phyloP scores from a whole-genome alignment of 37 sponge, comb jelly and placozoan genomes.

The Axinella damicornis region DNA sequence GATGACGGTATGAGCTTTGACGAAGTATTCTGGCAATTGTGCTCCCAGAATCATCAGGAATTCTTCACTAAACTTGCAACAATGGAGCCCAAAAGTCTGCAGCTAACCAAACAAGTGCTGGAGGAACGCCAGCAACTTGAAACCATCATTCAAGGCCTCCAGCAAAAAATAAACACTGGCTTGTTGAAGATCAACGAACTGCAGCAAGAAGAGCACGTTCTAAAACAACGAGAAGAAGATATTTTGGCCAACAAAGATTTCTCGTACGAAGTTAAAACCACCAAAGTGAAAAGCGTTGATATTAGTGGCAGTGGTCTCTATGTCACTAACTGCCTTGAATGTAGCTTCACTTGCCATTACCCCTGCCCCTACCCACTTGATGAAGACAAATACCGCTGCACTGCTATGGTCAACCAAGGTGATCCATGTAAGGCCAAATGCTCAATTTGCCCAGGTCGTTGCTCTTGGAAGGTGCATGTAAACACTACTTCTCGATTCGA shows the following conservation, averaged over 20 bases:
- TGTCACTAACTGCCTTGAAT: conserved; percentile 77
- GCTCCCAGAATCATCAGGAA: conserved; percentile 27
- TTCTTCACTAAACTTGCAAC: conserved; percentile 63
- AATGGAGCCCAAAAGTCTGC: conserved; percentile 43
- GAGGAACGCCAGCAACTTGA: conserved; percentile 66
- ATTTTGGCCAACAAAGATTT: conserved; percentile 71
- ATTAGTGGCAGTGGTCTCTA: conserved; percentile 42
- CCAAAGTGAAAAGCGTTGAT: conserved; percentile 45
- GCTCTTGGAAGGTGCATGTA: conserved; percentile 67
- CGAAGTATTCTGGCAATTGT: conserved; percentile 83
- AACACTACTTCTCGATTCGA: conserved; percentile 70
- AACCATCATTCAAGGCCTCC: conserved; percentile 49
- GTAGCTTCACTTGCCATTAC: conserved; percentile 83
- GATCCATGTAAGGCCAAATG: conserved; percentile 27
- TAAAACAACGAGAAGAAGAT: conserved; percentile 53
- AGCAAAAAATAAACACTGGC: conserved; percentile 49
- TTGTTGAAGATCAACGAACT: conserved; percentile 62
- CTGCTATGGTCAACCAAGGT: conserved; percentile 67
- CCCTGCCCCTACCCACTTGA: conserved; percentile 58
- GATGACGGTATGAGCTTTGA: conserved; percentile 25
- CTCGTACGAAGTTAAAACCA: conserved; percentile 49
- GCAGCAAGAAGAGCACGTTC: conserved; percentile 44
- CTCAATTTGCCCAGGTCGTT: conserved; percentile 58
- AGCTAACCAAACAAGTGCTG: conserved; percentile 67
- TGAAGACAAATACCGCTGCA: conserved; percentile 59